phyloP scores from a whole-genome alignment of 2,797 vertebrate genomes.

The Lacerta agilis region DNA sequence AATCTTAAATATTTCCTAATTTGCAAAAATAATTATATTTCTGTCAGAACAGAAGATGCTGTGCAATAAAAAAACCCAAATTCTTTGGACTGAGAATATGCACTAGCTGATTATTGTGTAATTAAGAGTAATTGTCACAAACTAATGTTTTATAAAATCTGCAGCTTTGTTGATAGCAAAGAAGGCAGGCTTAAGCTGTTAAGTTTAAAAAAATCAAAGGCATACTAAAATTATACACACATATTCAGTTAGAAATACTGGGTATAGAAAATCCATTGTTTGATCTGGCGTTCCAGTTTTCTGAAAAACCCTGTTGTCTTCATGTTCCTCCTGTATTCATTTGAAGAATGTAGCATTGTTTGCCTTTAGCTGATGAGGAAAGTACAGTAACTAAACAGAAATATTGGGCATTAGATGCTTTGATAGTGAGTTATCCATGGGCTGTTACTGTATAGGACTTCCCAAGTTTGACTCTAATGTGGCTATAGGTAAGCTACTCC shows the following conservation, averaged over 20 bases:
- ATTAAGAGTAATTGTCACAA: constrained; percentile 9
- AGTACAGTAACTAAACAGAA: not conserved
- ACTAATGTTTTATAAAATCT: constrained; percentile 37
- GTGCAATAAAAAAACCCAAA: not conserved
- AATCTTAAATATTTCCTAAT: constrained; percentile 18
- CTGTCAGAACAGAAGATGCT: not conserved
- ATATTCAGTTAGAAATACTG: not conserved
- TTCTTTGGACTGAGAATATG: not conserved
- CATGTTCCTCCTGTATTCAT: not conserved
- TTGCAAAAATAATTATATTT: not conserved
- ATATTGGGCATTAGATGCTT: not conserved
- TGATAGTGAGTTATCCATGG: not conserved
- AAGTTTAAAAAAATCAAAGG: not conserved
- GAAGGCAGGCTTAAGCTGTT: constrained; percentile 20
- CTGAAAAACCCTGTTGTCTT: constrained; percentile 15
- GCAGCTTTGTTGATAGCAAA: constrained; percentile 22
- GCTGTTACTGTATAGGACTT: not conserved
- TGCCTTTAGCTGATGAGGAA: not conserved
- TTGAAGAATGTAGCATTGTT: not conserved
- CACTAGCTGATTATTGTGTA: not conserved
- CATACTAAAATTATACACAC: not conserved
- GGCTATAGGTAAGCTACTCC: not conserved
- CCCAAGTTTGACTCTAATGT: not conserved
- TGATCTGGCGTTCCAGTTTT: not conserved
- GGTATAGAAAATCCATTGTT: not conserved